These are phyloP conservation scores for Epinotia bilunana DNA, from an alignment of 2,888 invertebrate species.

Conservation along the genomic window DNA sequence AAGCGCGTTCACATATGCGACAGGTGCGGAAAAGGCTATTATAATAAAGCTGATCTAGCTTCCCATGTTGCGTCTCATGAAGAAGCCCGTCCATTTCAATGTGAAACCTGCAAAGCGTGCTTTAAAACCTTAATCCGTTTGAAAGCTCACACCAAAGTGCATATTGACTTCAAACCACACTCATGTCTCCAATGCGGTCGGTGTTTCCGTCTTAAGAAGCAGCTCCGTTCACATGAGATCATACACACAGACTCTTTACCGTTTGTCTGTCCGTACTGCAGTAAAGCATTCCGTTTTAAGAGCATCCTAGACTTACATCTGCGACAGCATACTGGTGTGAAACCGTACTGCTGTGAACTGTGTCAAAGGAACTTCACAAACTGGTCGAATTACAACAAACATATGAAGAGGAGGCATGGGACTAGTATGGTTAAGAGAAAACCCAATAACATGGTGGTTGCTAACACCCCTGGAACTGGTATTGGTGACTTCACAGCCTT, in stretches of 20 bases:
- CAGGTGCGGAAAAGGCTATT: slow-evolving; percentile 68
- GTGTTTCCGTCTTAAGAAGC: slow-evolving; percentile 60
- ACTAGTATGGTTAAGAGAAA: slow-evolving; percentile 67
- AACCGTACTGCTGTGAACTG: slow-evolving; percentile 88
- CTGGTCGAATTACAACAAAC: slow-evolving; percentile 91
- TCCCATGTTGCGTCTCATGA: slow-evolving; percentile 65
- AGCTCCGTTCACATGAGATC: slow-evolving; percentile 86
- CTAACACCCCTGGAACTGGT: neutral
- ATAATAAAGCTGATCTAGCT: slow-evolving; percentile 59
- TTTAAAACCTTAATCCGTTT: slow-evolving; percentile 63
- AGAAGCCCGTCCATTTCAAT: slow-evolving; percentile 64
- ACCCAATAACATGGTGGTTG: slow-evolving; percentile 48
- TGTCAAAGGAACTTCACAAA: slow-evolving; percentile 88
- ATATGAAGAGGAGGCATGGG: slow-evolving; percentile 90
- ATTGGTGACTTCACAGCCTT: neutral
- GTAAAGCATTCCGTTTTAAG: slow-evolving; percentile 88
- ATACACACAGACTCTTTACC: slow-evolving; percentile 90
- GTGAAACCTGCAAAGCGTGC: slow-evolving; percentile 67
- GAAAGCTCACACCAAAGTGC: slow-evolving; percentile 61
- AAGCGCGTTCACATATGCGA: slow-evolving; percentile 69
- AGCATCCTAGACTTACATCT: slow-evolving; percentile 87
- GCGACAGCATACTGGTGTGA: slow-evolving; percentile 87
- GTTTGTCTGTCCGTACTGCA: slow-evolving; percentile 87
- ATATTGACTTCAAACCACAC: slow-evolving; percentile 62
- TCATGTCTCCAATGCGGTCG: slow-evolving; percentile 65